A percentile compares a stretch with the other conserved stretches of the same genome.
Evolutionary conservation across 2,113 vertebrate genomes (phyloP).

Genomic region (Ictidomys tridecemlineatus): DNA sequence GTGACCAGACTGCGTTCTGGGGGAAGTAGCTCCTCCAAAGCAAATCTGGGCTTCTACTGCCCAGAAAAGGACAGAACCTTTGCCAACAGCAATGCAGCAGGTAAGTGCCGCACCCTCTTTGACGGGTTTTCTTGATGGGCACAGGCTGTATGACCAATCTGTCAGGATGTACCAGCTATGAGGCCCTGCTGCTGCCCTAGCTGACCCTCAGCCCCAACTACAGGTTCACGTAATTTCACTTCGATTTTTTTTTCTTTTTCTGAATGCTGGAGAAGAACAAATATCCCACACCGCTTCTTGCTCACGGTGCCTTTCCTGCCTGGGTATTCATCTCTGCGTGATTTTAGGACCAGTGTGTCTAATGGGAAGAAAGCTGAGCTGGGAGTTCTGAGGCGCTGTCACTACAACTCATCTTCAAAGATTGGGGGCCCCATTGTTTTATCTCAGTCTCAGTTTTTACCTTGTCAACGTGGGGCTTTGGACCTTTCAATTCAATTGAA

Average conservation of each 20-base stretch:
- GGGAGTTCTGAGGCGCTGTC: background rate
- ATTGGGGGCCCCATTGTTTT: fast-evolving
- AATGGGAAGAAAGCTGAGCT: fast-evolving
- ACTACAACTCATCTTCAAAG: fast-evolving
- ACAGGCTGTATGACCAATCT: fast-evolving
- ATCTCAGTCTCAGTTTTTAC: background rate
- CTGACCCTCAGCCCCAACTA: fast-evolving
- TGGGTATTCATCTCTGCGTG: fast-evolving
- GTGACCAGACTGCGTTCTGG: background rate
- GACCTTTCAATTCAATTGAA: background rate
- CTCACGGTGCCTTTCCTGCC: background rate
- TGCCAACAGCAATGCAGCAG: too few species aligned
- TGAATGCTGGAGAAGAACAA: background rate
- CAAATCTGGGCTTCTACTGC: background rate
- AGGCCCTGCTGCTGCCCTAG: fast-evolving
- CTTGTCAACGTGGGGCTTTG: background rate
- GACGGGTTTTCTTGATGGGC: fast-evolving
- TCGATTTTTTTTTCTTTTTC: too few species aligned
- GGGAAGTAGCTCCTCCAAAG: background rate
- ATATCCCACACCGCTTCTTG: background rate
- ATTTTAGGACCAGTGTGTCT: background rate
- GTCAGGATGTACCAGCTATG: fast-evolving
- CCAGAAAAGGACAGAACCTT: background rate
- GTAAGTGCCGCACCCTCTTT: fast-evolving
- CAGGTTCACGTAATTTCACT: fast-evolving